phyloP scores from a whole-genome alignment of 2,113 vertebrate genomes.

The Oxygymnocypris stewartii region DNA sequence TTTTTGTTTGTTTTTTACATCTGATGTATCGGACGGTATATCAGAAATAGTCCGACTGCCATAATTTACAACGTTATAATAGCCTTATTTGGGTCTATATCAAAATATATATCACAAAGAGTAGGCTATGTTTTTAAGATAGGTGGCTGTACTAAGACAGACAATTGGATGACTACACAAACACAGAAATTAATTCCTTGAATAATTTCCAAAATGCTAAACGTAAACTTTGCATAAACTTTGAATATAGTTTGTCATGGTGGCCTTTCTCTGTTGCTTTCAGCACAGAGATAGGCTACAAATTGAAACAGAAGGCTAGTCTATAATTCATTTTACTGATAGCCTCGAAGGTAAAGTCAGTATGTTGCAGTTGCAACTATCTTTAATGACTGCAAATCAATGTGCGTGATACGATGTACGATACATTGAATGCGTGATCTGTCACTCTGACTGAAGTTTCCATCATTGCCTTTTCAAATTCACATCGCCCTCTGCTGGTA shows the following conservation, averaged over 20 bases:
- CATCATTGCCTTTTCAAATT: background rate
- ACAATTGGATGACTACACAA: background rate
- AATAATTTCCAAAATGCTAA: background rate
- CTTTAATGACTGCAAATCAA: background rate
- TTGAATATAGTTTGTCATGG: background rate
- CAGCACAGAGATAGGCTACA: background rate
- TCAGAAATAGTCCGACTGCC: background rate
- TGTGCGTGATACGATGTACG: background rate
- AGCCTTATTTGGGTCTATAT: background rate
- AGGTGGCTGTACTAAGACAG: background rate
- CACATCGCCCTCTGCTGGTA: slow-evolving; percentile 31
- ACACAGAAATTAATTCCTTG: background rate
- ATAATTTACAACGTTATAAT: background rate
- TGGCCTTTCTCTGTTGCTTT: background rate
- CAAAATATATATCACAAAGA: background rate
- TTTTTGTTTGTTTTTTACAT: too few relatives aligned
- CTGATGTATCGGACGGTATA: background rate
- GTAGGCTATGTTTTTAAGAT: background rate
- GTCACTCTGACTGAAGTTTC: background rate
- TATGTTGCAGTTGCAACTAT: too few relatives aligned
- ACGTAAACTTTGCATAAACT: too few relatives aligned
- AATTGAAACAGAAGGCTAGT: background rate
- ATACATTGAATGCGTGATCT: background rate
- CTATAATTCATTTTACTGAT: background rate
- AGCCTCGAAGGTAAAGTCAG: background rate